phyloP scores from a whole-genome alignment of 2,888 invertebrate genomes.

The Eurois occulta region DNA sequence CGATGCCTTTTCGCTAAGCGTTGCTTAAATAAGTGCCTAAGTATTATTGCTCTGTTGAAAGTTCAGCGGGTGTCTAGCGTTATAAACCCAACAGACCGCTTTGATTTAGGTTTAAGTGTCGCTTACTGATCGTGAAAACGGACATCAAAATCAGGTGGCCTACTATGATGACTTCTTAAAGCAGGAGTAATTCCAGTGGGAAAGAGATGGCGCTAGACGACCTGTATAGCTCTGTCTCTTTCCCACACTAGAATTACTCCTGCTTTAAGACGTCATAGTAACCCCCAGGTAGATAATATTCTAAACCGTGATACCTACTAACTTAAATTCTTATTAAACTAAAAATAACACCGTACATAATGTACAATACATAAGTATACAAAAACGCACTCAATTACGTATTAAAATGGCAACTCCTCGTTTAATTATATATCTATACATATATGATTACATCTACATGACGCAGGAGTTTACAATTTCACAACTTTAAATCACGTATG shows the following conservation, averaged over 20 bases:
- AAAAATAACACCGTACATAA: not conserved
- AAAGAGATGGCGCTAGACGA: too few relatives aligned
- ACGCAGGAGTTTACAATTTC: slow-evolving; percentile 34
- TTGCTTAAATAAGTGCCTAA: not conserved
- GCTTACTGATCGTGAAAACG: not conserved
- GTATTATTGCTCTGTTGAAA: not conserved
- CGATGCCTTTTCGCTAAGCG: not conserved
- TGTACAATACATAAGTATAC: not conserved
- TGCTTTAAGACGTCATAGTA: too few relatives aligned
- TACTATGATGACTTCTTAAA: too few relatives aligned
- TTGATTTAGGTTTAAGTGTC: not conserved
- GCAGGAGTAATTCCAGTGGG: too few relatives aligned
- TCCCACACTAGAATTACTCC: too few relatives aligned
- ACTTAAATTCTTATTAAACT: not conserved
- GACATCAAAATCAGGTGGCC: not conserved
- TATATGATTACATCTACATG: slow-evolving; percentile 10
- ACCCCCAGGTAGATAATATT: too few relatives aligned
- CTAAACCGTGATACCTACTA: not conserved
- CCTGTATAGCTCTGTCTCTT: too few relatives aligned
- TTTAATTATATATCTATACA: not conserved
- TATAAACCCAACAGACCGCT: not conserved
- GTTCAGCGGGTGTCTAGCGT: not conserved
- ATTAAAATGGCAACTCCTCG: not conserved
- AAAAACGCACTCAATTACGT: slow-evolving; percentile 1
- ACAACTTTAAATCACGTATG: slow-evolving; percentile 15